These are phyloP conservation scores for Astreopora myriophthalma DNA, from an alignment of 64 coral and sea anemone species.

Conservation along the genomic window DNA sequence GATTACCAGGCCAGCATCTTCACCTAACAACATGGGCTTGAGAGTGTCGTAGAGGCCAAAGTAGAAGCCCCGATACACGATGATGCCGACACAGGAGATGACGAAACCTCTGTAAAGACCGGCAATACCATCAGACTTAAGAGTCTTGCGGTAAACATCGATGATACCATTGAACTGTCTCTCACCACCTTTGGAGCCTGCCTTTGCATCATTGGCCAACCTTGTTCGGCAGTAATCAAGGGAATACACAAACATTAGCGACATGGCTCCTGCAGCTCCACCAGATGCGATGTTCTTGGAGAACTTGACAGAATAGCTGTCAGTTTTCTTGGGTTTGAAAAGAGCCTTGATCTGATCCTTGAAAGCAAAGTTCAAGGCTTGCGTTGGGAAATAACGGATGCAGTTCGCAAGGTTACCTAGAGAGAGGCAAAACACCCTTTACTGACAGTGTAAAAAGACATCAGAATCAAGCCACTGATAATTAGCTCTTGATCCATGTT, in stretches of 20 bases:
- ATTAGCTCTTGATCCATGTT: too few relatives aligned
- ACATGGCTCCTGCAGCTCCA: conserved; percentile 98
- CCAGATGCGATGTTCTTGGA: conserved; percentile 92
- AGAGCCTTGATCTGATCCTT: conserved; percentile 95
- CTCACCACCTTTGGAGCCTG: conserved; percentile 84
- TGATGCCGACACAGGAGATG: conserved; percentile 95
- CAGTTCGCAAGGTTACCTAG: conserved; percentile 97
- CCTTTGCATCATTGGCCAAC: conserved; percentile 96
- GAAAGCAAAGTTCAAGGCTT: conserved; percentile 99
- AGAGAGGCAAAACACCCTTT: conserved; percentile 6
- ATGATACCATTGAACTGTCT: conserved; percentile 96
- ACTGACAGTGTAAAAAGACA: too few relatives aligned
- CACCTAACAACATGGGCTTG: conserved; percentile 90
- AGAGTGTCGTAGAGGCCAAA: conserved; percentile 97
- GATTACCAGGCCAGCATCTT: conserved; percentile 89
- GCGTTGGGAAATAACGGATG: conserved; percentile 96
- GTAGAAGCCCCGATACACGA: conserved; percentile 97
- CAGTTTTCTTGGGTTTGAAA: conserved; percentile 92
- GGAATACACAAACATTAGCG: conserved; percentile 94
- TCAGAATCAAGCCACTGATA: too few relatives aligned
- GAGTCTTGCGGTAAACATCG: conserved; percentile 91
- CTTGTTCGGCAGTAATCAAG: conserved; percentile 98
- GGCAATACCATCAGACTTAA: conserved; percentile 90
- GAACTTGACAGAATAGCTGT: conserved; percentile 78
- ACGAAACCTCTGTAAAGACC: conserved; percentile 97